Percentiles rank a stretch among this genome's conserved stretches.
These are phyloP conservation scores for Tiaroga cobitis DNA, from an alignment of 2,797 vertebrate genomes.

Conservation along the genomic window DNA sequence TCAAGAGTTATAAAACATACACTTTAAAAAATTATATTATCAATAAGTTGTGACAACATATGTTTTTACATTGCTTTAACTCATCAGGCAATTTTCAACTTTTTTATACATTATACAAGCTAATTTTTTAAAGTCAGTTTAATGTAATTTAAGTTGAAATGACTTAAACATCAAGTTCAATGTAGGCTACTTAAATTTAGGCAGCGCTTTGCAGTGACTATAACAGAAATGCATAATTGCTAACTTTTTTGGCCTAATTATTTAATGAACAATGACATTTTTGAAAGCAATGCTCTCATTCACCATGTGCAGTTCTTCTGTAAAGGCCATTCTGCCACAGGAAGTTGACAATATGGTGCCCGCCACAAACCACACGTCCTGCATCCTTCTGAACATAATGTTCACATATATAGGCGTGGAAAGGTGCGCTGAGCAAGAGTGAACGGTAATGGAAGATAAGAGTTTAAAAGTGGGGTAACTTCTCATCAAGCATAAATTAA, in stretches of 20 bases:
- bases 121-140: no score
- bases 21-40: no score
- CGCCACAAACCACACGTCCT: constrained; percentile 26
- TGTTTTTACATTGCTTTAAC: no score
- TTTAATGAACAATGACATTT: not conserved
- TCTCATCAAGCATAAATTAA: not conserved
- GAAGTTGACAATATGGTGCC: constrained; percentile 19
- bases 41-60: no score
- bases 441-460: constrained; percentile 2
- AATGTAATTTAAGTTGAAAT: no score
- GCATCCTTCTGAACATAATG: constrained; percentile 17
- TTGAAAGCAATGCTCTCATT: not conserved
- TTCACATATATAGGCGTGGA: constrained; percentile 26
- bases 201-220: no score
- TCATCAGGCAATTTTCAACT: no score
- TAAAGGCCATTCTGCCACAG: constrained; percentile 17
- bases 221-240: no score
- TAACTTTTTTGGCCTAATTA: not conserved
- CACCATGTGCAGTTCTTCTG: not conserved
- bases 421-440: not conserved
- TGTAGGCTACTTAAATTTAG: no score
- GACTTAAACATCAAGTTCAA: no score
- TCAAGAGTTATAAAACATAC: not conserved
- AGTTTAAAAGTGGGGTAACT: not conserved
- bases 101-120: no score